Percentiles rank a stretch among this genome's conserved stretches.
phyloP scores from a whole-genome alignment of 2,888 invertebrate species.

The Drosophila nigritarsus region DNA sequence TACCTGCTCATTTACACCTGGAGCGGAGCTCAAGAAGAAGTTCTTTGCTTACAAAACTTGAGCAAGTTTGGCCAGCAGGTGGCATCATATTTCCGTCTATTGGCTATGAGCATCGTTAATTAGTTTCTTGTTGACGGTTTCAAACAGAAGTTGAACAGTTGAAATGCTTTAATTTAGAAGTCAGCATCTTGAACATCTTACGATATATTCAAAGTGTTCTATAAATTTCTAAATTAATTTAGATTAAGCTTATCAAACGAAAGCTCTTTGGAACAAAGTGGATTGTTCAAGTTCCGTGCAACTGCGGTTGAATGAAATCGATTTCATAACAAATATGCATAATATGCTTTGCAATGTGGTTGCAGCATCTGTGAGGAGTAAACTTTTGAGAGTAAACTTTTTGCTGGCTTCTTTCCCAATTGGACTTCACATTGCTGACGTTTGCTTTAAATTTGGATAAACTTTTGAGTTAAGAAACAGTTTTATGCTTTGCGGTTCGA shows the following conservation, averaged over 20 bases:
- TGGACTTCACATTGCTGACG: slow-evolving; percentile 2
- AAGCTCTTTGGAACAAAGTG: background rate
- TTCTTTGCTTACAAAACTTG: background rate
- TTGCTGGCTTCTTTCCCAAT: background rate
- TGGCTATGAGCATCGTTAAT: background rate
- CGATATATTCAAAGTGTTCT: background rate
- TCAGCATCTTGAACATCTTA: background rate
- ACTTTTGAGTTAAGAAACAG: slow-evolving; percentile 20
- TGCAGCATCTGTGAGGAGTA: background rate
- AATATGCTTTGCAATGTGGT: background rate
- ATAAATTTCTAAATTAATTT: background rate
- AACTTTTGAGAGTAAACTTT: slow-evolving; percentile 29
- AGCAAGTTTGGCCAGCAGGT: background rate
- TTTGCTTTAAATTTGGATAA: slow-evolving; percentile 12
- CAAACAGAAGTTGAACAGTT: background rate
- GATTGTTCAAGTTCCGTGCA: background rate
- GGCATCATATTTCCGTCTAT: background rate
- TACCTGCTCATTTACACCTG: background rate
- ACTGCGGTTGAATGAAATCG: background rate
- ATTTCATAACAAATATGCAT: background rate
- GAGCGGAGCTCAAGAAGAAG: background rate
- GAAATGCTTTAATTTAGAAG: background rate
- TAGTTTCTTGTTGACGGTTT: background rate
- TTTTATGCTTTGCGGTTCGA: slow-evolving; percentile 12
- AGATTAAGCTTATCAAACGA: background rate